Evolutionary conservation across 2,797 vertebrate genomes (phyloP).

Genomic region (Sparidentex hasta): DNA sequence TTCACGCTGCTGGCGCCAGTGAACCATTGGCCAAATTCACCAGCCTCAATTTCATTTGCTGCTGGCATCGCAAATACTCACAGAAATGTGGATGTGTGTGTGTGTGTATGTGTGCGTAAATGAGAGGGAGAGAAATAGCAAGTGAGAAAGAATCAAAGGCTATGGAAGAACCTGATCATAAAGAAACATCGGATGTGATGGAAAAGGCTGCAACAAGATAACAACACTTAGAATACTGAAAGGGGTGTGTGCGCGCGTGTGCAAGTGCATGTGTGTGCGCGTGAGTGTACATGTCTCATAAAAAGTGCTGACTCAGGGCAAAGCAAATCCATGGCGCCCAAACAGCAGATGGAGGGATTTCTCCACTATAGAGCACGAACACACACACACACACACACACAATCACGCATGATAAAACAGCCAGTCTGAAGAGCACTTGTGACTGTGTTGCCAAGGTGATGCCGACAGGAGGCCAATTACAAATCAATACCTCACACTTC

Average conservation of each 20-base stretch:
- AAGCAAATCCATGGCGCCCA: conserved; percentile 35
- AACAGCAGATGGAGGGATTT: conserved; percentile 62
- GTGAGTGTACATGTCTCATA: conserved; percentile 20
- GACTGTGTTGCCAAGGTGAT: conserved; percentile 45
- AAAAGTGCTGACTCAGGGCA: conserved; percentile 54
- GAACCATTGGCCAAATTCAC: conserved; percentile 9
- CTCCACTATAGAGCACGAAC: conserved; percentile 24
- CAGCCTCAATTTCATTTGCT: conserved; percentile 40
- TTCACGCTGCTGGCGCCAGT: no score
- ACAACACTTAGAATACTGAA: conserved; percentile 55
- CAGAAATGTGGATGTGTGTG: neutral
- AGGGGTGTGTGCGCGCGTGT: conserved; percentile 5
- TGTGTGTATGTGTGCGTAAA: neutral
- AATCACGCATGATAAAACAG: conserved; percentile 21
- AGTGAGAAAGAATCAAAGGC: neutral
- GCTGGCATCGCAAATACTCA: conserved; percentile 11
- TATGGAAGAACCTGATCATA: conserved; percentile 46
- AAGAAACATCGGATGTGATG: conserved; percentile 54
- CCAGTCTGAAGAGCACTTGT: conserved; percentile 30
- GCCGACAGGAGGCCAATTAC: conserved; percentile 33
- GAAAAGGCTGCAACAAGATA: conserved; percentile 58
- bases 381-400: neutral
- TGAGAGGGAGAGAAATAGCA: neutral
- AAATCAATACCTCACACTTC: conserved; percentile 47
- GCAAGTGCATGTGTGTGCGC: conserved; percentile 6